Base-by-base conservation (phyloP, 2,888 invertebrate genomes). In the Magallana nippona region DNA sequence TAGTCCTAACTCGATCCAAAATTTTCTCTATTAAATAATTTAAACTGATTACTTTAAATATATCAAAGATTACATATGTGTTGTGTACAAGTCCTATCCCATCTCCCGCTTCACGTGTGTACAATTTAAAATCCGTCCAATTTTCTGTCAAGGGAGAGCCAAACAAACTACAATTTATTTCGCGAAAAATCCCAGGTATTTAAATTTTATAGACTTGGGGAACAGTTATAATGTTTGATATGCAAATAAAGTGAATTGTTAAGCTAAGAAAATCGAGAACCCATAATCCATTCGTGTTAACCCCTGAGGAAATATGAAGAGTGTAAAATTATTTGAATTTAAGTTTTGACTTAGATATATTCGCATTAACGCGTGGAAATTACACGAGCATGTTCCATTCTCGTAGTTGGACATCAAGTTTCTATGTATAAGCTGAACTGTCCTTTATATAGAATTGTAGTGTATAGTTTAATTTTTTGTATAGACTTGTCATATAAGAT, bases 81-180 rank as follows among this genome's bases (percentile, higher is more conserved):
- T 32, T 22, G 32, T 71, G 22, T 71, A 71, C 71, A 71, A 71
- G 71, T 71, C 71, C 71, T 13, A 13, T 71, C 71, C 15, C 71
- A 71, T 71, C 71, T 71, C 71, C 71, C 71, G 71, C 71, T 32
- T 32, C 32, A 71, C 71, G 32, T 71, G 71, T 71, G 71, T 71
- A n/a, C n/a, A 71, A 71, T 71, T 71, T 71, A 71, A 71, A 71
- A 32, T 71, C 71, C 71, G 71, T 15, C 71, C 71, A 71, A 27
- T 71, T 71, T 71, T 71, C 71, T 71, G 71, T 13, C 32, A 63
- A 13, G 32, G 63, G 63, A 27, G 32, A 60, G 60, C n/a, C 60
- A 60, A 60, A 60, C 60, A 60, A 60, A 19, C 60, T n/a, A 60
- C 60, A 60, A 19, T 60, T 60, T 60, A 71, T 71, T 13, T 27